A percentile compares a stretch with the other conserved stretches of the same genome.
Evolutionary conservation across 2,113 vertebrate species (phyloP).

Genomic region (Chlamydotis undulata): DNA sequence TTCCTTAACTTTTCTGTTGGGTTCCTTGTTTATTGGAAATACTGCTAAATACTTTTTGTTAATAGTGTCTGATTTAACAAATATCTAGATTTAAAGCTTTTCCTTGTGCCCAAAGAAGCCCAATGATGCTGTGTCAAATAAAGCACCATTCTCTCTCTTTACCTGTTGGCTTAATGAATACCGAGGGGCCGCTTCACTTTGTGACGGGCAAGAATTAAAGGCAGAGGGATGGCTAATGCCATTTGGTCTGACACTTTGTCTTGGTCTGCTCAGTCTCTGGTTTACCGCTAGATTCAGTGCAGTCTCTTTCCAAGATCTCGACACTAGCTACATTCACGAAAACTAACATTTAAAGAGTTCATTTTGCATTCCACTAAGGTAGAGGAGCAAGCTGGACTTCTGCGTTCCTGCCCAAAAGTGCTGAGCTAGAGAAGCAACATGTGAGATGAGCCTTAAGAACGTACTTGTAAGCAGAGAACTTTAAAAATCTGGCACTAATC

Average conservation of each 20-base stretch:
- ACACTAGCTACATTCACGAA: background rate
- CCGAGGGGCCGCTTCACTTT: background rate
- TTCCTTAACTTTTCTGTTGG: background rate
- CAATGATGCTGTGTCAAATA: background rate
- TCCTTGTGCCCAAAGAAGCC: background rate
- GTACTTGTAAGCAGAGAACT: background rate
- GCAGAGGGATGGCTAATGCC: accelerated
- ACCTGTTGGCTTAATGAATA: background rate
- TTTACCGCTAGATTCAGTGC: background rate
- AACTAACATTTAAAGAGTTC: background rate
- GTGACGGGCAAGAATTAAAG: background rate
- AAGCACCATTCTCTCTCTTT: background rate
- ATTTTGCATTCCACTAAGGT: background rate
- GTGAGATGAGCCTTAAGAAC: background rate
- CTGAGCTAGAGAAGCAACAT: background rate
- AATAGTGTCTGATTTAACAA: background rate
- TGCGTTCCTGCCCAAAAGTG: background rate
- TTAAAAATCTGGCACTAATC: background rate
- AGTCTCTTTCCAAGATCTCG: background rate
- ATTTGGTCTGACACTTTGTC: background rate
- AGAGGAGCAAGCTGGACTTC: background rate
- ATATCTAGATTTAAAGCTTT: background rate
- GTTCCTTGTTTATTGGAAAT: background rate
- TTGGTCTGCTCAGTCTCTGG: background rate
- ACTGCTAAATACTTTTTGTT: background rate